Evolutionary conservation across 2,888 invertebrate species (phyloP), one percentile per base, ranked within the genome.

Genomic region (Coelinius sp.): DNA sequence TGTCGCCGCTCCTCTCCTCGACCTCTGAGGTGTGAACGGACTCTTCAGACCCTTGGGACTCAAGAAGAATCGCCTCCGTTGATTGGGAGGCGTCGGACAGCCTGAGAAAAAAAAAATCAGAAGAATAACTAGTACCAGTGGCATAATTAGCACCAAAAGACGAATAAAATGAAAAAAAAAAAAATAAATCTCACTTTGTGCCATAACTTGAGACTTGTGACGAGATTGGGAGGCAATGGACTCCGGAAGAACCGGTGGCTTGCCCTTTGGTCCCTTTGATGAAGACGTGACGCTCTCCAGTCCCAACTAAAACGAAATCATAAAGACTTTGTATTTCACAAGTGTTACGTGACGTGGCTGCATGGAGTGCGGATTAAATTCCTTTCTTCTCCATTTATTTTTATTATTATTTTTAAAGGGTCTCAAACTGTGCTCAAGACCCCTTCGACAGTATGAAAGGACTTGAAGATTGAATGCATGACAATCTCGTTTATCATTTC

Each of bases 51-150:
- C 93, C 87, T 94, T 95, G 8, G 95, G 93, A 82, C 94, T 95
- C 56, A 95, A 91, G 88, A 95, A 94, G 89, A 95, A 94, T 88
- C 94, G 92, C 87, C 94, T 92, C 80, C 94, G 91, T 75, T 90
- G 90, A 80, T 93, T 93, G 0, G 94, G 94, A 56, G 95, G 95
- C 63, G 95, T 95, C 56, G 95, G 95, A 83, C 95, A 95, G 78
- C 89, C 88, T 88, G 44, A 25, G 44, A 44, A n/a, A n/a, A 44
- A 12, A 7, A 24, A 1, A 35, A 10, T 6, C 10, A 1, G 10
- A 35, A 6, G 7, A 65, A 52, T 20, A 14, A 46, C 24, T 65
- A 25, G 27, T 25, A 20, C 64, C 22, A 20, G 46, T 20, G 22
- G 25, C 27, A 25, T 8, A 8, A 59, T 59, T 59, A 59, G n/a